These are phyloP conservation scores for Axea sp. DNA, from an alignment of 2,888 invertebrate species.

Conservation along the genomic window DNA sequence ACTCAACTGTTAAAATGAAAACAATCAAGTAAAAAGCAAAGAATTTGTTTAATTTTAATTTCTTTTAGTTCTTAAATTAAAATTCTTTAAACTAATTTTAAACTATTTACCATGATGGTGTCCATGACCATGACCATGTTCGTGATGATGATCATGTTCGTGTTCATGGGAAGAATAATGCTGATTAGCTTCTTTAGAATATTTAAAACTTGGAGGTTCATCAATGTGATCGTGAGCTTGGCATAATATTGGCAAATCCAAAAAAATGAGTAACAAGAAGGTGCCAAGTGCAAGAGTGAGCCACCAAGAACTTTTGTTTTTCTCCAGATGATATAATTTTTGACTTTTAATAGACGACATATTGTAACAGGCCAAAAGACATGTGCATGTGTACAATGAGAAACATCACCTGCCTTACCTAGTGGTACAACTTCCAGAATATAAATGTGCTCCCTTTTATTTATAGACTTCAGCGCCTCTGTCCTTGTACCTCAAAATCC, in stretches of 20 bases:
- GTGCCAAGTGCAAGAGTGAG: slow-evolving; percentile 64
- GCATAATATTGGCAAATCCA: slow-evolving; percentile 75
- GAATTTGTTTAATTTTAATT: no score
- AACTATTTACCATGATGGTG: slow-evolving; percentile 20
- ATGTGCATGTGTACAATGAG: no score
- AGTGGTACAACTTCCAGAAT: no score
- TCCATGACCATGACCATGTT: slow-evolving; percentile 6
- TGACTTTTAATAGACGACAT: background rate
- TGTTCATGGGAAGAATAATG: slow-evolving; percentile 24
- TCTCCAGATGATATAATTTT: background rate
- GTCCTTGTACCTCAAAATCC: no score
- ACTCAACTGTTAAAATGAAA: no score
- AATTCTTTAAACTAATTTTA: no score
- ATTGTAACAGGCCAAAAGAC: no score
- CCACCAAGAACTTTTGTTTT: slow-evolving; percentile 60
- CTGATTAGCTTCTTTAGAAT: slow-evolving; percentile 86
- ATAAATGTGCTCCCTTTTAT: no score
- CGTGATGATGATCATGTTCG: slow-evolving; percentile 18
- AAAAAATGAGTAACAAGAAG: slow-evolving; percentile 72
- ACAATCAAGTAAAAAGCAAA: no score
- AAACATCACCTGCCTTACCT: no score
- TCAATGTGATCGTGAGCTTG: slow-evolving; percentile 77
- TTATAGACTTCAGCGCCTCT: no score
- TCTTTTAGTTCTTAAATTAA: no score
- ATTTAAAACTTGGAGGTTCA: slow-evolving; percentile 89